Evolutionary conservation across 2,797 vertebrate genomes (phyloP).

Genomic region (Saxicola maurus): DNA sequence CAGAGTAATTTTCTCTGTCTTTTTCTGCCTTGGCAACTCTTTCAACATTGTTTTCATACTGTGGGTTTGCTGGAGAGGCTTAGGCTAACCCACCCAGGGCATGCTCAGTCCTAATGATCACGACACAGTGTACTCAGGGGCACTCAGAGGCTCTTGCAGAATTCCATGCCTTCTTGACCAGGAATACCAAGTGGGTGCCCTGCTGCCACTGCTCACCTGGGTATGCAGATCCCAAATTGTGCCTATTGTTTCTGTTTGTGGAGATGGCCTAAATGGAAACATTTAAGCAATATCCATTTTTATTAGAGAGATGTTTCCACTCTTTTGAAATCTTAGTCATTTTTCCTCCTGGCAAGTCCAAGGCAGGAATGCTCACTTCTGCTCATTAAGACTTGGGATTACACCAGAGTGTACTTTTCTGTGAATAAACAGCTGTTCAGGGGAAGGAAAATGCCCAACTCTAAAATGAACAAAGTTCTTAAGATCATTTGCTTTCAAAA

Average conservation of each 20-base stretch:
- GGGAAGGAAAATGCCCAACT: constrained; percentile 1
- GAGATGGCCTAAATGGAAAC: not conserved
- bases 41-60: not conserved
- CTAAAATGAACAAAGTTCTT: constrained; percentile 34
- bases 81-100: not conserved
- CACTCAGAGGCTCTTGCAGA: not conserved
- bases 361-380: not conserved
- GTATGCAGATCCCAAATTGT: not conserved
- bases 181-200: not conserved
- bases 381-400: not conserved
- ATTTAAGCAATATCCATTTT: not conserved
- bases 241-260: not conserved
- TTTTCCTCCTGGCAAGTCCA: not conserved
- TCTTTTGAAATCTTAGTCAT: not conserved
- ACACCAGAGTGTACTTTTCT: not conserved
- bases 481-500: constrained; percentile 24
- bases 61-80: not conserved
- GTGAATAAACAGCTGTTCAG: constrained; percentile 28
- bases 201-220: not conserved
- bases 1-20: not conserved
- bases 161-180: not conserved
- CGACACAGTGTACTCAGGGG: not conserved
- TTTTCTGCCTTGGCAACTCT: not conserved
- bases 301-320: not conserved
- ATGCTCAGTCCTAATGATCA: not conserved